Percentiles rank a stretch among this genome's conserved stretches.
Evolutionary conservation across 1,140 invertebrate species (phyloP).

Genomic region (Cotesia glomerata): DNA sequence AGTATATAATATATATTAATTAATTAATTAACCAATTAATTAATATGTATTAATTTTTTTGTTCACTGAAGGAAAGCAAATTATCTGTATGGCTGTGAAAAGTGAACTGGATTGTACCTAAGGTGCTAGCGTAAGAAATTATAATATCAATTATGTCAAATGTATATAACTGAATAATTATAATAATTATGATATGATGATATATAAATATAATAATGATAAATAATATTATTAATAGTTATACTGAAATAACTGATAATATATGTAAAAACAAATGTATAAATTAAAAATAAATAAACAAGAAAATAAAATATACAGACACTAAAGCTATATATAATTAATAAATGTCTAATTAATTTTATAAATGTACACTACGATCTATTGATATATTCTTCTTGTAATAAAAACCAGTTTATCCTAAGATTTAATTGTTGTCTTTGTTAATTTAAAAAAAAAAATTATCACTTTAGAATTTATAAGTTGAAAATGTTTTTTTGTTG

Average conservation of each 20-base stretch:
- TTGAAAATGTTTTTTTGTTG: too few relatives aligned
- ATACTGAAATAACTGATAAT: too few relatives aligned
- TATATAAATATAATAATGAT: conserved; percentile 40
- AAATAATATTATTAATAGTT: background rate
- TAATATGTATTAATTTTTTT: conserved; percentile 33
- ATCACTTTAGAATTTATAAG: too few relatives aligned
- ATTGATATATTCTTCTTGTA: conserved; percentile 23
- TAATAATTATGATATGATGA: conserved; percentile 57
- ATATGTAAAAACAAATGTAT: conserved; percentile 47
- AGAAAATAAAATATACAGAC: background rate
- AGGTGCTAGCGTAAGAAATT: conserved; percentile 55
- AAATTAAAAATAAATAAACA: background rate
- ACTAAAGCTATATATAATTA: background rate
- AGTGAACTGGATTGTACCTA: conserved; percentile 64
- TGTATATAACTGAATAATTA: conserved; percentile 58
- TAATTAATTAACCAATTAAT: too few relatives aligned
- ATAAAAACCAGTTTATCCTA: conserved; percentile 16
- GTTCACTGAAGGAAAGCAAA: conserved; percentile 63
- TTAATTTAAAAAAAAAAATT: too few relatives aligned
- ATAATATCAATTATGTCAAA: conserved; percentile 57
- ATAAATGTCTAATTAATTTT: background rate
- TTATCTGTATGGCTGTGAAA: conserved; percentile 65
- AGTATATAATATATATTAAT: conserved; percentile 33
- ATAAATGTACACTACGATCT: background rate
- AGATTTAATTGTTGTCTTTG: background rate